Evolutionary conservation across 2,113 vertebrate species (phyloP).

Genomic region (Saimiri boliviensis): DNA sequence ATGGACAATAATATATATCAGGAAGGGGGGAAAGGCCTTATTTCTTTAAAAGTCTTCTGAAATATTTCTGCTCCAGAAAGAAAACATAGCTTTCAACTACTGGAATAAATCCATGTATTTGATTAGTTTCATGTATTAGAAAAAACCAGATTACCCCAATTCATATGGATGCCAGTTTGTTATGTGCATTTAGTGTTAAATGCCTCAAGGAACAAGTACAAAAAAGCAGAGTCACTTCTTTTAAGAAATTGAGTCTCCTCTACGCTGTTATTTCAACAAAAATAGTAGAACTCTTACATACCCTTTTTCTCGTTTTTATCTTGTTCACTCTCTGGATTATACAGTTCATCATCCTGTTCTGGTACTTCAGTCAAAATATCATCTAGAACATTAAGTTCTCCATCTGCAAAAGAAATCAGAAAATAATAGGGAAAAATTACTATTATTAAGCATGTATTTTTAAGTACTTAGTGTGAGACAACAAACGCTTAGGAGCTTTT

Average conservation of each 20-base stretch:
- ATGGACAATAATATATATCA: constrained; percentile 35
- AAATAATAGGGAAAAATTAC: neutral
- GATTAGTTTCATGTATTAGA: neutral
- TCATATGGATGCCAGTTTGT: neutral
- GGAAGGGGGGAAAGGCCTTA: neutral
- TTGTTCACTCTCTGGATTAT: constrained; percentile 96
- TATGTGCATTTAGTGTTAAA: neutral
- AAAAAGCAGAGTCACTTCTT: constrained; percentile 22
- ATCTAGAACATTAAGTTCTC: constrained; percentile 97
- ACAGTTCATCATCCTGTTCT: constrained; percentile 98
- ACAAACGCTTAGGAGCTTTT: neutral
- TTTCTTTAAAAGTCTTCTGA: constrained; percentile 34
- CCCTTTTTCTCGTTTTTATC: constrained; percentile 97
- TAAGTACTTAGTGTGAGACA: neutral
- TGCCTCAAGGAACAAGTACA: neutral
- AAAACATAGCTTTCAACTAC: neutral
- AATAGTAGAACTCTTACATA: constrained; percentile 75
- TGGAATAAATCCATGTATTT: neutral
- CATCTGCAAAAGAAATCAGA: constrained; percentile 86
- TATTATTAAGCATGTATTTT: neutral
- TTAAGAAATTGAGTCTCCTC: neutral
- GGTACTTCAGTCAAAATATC: constrained; percentile 98
- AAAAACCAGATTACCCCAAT: neutral
- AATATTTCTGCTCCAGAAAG: constrained; percentile 27
- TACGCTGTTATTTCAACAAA: constrained; percentile 18